Conservation (phyloP, 2,888 invertebrate species). For the Cheilosia soror region DNA sequence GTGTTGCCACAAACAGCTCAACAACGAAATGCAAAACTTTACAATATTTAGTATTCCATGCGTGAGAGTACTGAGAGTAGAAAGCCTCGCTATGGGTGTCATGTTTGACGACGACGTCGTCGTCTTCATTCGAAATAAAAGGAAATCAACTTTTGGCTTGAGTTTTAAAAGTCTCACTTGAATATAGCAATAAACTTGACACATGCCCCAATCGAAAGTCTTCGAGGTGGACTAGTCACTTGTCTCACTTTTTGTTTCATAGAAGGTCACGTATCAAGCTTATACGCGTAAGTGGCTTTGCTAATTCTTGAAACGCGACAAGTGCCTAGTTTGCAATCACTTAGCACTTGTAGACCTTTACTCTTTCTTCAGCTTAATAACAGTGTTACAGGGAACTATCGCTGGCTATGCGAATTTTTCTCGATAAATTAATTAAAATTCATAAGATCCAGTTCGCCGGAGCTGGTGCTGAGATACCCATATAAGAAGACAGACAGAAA, state of each 20-base stretch:
- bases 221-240: constrained; percentile 40
- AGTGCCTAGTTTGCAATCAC: constrained; percentile 34
- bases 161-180: constrained; percentile 11
- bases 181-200: constrained; percentile 31
- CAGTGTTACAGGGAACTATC: constrained; percentile 50
- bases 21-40: constrained; percentile 42
- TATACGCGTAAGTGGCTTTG: neutral
- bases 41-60: constrained; percentile 62
- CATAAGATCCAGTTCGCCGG: constrained; percentile 28
- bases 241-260: constrained; percentile 66
- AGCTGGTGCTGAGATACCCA: constrained; percentile 1
- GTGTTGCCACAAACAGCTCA: constrained; percentile 32
- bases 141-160: constrained; percentile 30
- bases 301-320: constrained; percentile 47
- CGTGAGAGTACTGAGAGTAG: constrained; percentile 52
- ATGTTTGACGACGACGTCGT: neutral
- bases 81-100: constrained; percentile 41
- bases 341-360: constrained; percentile 45
- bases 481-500: neutral
- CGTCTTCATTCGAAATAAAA: constrained; percentile 30
- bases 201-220: constrained; percentile 47
- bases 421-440: constrained; percentile 58
- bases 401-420: constrained; percentile 49
- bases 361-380: constrained; percentile 52
- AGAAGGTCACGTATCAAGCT: constrained; percentile 55